These are phyloP conservation scores for Eurystomus glaucurus DNA, from an alignment of 2,797 vertebrate species.

Conservation along the genomic window DNA sequence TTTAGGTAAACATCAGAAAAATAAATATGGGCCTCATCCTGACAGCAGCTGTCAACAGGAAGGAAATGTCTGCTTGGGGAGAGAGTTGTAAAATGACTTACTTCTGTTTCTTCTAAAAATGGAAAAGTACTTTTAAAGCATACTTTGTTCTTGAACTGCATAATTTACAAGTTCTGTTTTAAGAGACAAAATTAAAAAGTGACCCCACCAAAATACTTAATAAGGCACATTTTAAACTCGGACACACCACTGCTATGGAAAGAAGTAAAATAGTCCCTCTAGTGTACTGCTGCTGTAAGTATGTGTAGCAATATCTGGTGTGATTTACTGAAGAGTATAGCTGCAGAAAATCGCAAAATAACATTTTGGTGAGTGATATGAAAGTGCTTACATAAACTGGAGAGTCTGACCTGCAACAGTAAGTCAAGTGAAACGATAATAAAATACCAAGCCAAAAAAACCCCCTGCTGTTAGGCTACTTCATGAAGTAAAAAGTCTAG, in stretches of 20 bases:
- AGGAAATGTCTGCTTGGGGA: neutral
- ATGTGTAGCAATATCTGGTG: neutral
- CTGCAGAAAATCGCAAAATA: neutral
- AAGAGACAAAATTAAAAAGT: neutral
- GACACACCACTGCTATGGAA: neutral
- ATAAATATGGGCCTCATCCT: neutral
- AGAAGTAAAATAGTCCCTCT: neutral
- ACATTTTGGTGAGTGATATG: neutral
- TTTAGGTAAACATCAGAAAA: neutral
- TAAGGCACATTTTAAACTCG: neutral
- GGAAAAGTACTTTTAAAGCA: neutral
- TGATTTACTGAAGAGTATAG: neutral
- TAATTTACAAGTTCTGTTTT: neutral
- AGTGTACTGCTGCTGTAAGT: constrained; percentile 10
- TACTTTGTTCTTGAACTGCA: neutral
- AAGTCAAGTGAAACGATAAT: neutral
- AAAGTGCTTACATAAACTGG: neutral
- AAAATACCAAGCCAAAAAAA: neutral
- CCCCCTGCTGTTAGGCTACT: neutral
- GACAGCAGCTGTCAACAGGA: neutral
- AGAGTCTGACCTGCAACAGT: neutral
- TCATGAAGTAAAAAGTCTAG: neutral
- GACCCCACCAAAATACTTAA: neutral
- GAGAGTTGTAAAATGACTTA: neutral
- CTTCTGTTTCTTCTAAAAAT: neutral